Conservation (phyloP, 2,888 invertebrate genomes). For the Cylloceria caligata region DNA sequence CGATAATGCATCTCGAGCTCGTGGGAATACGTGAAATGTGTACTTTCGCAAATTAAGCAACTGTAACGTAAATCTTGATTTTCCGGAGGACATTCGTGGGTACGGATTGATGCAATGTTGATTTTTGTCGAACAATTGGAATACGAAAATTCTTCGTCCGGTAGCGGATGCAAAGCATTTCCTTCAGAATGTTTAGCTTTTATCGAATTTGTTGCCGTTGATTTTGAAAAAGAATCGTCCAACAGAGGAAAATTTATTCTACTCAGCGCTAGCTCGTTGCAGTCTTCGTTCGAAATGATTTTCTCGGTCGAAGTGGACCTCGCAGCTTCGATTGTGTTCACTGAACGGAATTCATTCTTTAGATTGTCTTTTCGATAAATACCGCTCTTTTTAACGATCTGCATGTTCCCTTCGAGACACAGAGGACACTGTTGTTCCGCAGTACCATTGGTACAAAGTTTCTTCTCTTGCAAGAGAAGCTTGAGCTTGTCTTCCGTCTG, state of each 20-base stretch:
- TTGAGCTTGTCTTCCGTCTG: slow-evolving; percentile 65
- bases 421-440: slow-evolving; percentile 58
- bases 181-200: background rate
- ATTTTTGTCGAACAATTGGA: slow-evolving; percentile 22
- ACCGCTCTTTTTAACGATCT: slow-evolving; percentile 56
- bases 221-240: background rate
- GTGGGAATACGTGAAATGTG: slow-evolving; percentile 39
- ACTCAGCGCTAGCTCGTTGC: background rate
- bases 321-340: background rate
- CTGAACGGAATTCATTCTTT: slow-evolving; percentile 17
- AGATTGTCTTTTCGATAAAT: slow-evolving; percentile 62
- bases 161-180: background rate
- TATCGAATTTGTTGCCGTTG: background rate
- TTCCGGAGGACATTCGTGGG: slow-evolving; percentile 2
- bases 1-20: slow-evolving; percentile 54
- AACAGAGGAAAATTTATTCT: background rate
- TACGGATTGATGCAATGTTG: background rate
- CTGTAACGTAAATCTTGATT: background rate
- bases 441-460: slow-evolving; percentile 33
- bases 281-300: background rate
- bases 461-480: slow-evolving; percentile 51
- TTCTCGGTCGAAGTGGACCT: slow-evolving; percentile 5
- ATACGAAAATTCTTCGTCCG: slow-evolving; percentile 13
- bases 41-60: slow-evolving; percentile 37
- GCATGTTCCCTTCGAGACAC: slow-evolving; percentile 63